phyloP scores from a whole-genome alignment of 2,797 vertebrate genomes.

The Gallinago nigripennis region DNA sequence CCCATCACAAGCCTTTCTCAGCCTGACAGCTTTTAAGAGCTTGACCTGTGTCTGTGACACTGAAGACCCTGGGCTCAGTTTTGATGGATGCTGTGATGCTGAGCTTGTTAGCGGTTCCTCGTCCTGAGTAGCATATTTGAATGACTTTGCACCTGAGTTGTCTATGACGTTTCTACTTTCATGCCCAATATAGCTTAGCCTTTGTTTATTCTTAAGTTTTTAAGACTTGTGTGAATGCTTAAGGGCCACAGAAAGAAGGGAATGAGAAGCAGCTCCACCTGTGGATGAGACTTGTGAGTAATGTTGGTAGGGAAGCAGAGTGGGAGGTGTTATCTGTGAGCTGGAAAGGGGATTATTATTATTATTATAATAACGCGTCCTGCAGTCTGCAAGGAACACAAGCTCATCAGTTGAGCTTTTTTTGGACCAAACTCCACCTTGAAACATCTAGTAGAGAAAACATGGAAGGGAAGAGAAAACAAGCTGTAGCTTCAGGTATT shows the following conservation, averaged over 20 bases:
- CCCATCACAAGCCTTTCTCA: neutral
- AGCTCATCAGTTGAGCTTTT: neutral
- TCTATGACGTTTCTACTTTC: neutral
- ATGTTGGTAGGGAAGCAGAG: neutral
- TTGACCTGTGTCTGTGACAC: neutral
- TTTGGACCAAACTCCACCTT: neutral
- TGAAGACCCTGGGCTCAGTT: rapidly evolving
- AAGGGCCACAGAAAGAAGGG: neutral
- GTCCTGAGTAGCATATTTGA: neutral
- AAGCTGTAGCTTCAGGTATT: neutral
- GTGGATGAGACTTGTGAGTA: neutral
- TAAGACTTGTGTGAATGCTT: neutral
- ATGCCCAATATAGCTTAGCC: neutral
- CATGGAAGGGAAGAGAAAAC: neutral
- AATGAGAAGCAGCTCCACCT: neutral
- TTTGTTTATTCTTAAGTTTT: neutral
- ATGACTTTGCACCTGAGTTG: neutral
- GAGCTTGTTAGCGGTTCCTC: neutral
- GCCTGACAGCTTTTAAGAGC: neutral
- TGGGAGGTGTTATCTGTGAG: neutral
- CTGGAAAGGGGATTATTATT: neutral
- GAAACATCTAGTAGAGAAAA: neutral
- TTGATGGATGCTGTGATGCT: neutral
- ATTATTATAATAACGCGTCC: too few species aligned
- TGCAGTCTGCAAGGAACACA: neutral